Conservation (phyloP, 2,797 vertebrate species). For the Rhynchonycteris naso region DNA sequence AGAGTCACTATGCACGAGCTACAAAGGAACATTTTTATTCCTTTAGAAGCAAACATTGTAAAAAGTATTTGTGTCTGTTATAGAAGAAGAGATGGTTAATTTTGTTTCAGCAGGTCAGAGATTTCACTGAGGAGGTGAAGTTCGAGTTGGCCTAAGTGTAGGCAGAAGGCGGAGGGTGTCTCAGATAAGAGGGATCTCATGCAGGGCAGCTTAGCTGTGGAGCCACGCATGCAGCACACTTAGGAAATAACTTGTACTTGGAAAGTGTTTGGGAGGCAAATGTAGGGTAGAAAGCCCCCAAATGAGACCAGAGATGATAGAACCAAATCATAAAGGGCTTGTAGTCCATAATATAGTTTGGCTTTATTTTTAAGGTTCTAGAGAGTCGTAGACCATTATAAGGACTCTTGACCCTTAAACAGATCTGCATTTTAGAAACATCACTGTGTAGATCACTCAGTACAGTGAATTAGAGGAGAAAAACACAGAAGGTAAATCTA, state of each 20-base stretch:
- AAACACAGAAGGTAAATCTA: background rate
- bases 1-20: background rate
- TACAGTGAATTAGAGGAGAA: background rate
- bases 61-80: background rate
- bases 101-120: constrained; percentile 38
- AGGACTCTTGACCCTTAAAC: background rate
- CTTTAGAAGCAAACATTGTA: constrained; percentile 1
- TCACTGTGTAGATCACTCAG: background rate
- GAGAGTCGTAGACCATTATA: background rate
- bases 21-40: background rate
- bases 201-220: constrained; percentile 8
- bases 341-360: background rate
- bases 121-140: background rate
- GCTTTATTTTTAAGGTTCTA: constrained; percentile 16
- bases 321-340: background rate
- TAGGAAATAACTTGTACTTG: background rate
- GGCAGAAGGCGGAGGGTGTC: background rate
- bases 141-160: background rate
- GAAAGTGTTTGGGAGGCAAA: background rate
- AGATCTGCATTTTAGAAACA: constrained; percentile 15
- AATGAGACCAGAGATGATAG: background rate
- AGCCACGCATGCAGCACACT: background rate
- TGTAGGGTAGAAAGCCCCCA: background rate
- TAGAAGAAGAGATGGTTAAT: background rate
- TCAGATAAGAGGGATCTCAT: constrained; percentile 32